Evolutionary conservation across 1,140 invertebrate genomes (phyloP).

Genomic region (Rhagoletis zephyria): DNA sequence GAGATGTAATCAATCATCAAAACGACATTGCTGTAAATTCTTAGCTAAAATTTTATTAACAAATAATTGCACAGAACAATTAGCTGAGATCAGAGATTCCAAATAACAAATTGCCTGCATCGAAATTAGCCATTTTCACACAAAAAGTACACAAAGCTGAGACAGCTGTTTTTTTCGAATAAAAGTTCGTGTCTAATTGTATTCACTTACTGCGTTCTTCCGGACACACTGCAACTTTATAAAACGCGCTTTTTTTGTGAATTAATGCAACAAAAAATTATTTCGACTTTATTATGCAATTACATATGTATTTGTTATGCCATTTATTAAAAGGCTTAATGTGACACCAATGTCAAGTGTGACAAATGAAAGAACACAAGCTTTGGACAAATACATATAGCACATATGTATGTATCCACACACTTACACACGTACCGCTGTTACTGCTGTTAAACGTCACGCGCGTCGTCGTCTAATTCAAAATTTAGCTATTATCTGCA

Average conservation of each 20-base stretch:
- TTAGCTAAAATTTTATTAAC: no score
- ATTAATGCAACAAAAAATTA: background rate
- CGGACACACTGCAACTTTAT: background rate
- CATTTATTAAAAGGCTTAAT: constrained; percentile 14
- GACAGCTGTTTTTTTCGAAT: background rate
- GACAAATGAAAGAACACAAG: background rate
- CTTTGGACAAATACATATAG: background rate
- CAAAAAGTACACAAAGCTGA: no score
- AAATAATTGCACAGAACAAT: background rate
- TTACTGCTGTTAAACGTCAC: background rate
- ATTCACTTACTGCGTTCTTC: background rate
- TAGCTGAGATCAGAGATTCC: constrained; percentile 5
- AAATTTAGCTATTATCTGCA: background rate
- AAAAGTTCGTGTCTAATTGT: background rate
- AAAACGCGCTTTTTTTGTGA: background rate
- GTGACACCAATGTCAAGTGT: constrained; percentile 33
- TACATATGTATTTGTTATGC: background rate
- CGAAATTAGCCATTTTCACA: background rate
- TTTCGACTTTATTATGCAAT: background rate
- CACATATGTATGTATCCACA: background rate
- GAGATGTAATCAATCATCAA: no score
- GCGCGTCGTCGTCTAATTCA: background rate
- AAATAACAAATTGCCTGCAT: background rate
- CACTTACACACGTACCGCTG: background rate
- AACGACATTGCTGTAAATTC: no score